Evolutionary conservation across 2,797 vertebrate genomes (phyloP).

Genomic region (Tenualosa thibaudeaui): DNA sequence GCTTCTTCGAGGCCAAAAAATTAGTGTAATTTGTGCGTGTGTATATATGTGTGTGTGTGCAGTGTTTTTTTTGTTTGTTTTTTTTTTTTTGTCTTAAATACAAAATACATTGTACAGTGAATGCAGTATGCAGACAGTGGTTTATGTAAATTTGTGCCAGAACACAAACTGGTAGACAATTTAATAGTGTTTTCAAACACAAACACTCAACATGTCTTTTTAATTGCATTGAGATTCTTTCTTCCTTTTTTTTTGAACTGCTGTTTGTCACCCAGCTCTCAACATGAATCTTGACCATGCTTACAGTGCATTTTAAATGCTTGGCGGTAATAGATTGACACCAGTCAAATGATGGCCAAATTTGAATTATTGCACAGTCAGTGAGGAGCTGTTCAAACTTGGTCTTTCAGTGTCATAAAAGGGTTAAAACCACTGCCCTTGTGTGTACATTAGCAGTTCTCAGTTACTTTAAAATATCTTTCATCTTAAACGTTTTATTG

Average conservation of each 20-base stretch:
- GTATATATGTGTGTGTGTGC: background rate
- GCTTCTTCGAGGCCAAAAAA: constrained; percentile 95
- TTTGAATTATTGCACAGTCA: background rate
- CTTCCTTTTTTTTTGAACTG: constrained; percentile 13
- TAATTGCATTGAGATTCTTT: background rate
- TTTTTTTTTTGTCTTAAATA: constrained; percentile 27
- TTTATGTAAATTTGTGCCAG: background rate
- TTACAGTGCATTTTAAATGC: background rate
- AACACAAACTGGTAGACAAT: background rate
- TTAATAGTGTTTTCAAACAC: background rate
- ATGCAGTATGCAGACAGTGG: constrained; percentile 61
- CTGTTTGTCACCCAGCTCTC: background rate
- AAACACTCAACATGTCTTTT: background rate
- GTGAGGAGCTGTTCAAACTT: background rate
- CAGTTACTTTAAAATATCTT: background rate
- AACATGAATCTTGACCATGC: background rate
- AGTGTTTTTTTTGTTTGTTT: constrained; percentile 20
- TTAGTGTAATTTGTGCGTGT: constrained; percentile 76
- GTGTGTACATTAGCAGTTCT: background rate
- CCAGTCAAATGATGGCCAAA: background rate
- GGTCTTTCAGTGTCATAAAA: background rate
- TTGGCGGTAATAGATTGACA: background rate
- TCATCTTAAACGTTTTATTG: background rate
- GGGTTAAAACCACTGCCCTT: constrained; percentile 15
- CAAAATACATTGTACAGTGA: constrained; percentile 38